Percentiles rank a stretch among this genome's conserved stretches.
phyloP scores from a whole-genome alignment of 2,888 invertebrate species.

The Phalera bucephala region DNA sequence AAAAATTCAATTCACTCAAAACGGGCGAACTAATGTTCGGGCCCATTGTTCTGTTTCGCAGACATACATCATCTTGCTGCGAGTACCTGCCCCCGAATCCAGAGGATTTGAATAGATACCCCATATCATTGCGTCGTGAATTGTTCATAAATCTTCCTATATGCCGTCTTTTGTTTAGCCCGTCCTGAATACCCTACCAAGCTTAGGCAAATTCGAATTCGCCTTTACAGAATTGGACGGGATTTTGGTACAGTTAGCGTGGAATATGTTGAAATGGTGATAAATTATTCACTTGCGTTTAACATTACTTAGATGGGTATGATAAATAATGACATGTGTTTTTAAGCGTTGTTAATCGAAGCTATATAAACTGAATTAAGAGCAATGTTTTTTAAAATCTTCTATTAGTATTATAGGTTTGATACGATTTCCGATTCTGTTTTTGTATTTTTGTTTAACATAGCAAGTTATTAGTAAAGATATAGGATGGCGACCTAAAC shows the following conservation, averaged over 20 bases:
- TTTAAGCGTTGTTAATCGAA: too few relatives aligned
- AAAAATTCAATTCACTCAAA: slow-evolving; percentile 46
- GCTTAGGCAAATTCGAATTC: slow-evolving; percentile 57
- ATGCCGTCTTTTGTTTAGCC: slow-evolving; percentile 73
- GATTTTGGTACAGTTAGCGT: slow-evolving; percentile 24
- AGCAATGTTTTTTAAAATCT: too few relatives aligned
- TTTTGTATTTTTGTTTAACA: too few relatives aligned
- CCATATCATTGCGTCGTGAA: slow-evolving; percentile 76
- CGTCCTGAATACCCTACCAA: slow-evolving; percentile 51
- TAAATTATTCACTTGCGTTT: too few relatives aligned
- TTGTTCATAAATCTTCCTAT: slow-evolving; percentile 76
- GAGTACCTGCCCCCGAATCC: slow-evolving; percentile 62
- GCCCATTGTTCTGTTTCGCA: slow-evolving; percentile 49
- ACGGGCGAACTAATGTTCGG: slow-evolving; percentile 39
- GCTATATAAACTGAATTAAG: too few relatives aligned
- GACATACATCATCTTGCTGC: slow-evolving; percentile 59
- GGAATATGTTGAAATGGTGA: too few relatives aligned
- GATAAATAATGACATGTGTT: too few relatives aligned
- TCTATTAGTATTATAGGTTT: too few relatives aligned
- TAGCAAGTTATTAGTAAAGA: too few relatives aligned
- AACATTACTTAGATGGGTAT: too few relatives aligned
- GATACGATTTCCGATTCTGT: too few relatives aligned
- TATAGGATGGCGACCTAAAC: too few relatives aligned
- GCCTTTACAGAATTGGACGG: slow-evolving; percentile 46
- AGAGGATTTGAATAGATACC: slow-evolving; percentile 71